Evolutionary conservation across 2,888 invertebrate genomes (phyloP), one percentile per base, ranked within the genome.

Genomic region (Odiellus spinosus): DNA sequence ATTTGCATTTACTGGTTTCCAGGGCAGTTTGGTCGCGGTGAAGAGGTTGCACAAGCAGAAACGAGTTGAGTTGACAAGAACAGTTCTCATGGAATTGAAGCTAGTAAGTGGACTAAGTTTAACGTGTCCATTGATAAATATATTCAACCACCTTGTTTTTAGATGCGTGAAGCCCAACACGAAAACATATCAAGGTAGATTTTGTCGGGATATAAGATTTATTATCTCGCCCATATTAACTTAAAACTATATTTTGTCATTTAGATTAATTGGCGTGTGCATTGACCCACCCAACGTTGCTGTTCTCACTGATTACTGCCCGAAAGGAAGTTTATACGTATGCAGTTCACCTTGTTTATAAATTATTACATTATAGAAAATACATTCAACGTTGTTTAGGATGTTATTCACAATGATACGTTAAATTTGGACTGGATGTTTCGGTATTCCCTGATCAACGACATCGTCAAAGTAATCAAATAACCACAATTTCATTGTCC

Each of bases 281-380:
- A 82, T 91, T 50, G 88, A 91, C 67, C 84, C 86, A 48, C 80
- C 82, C 69, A 78, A 85, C 58, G 81, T 95, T 62, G 74, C 86
- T 61, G 77, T 96, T 66, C 81, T 96, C 69, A 88, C 90, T 53
- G 91, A 95, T 72, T 96, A 93, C 71, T 96, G 96, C 73, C 82
- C 90, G 69, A 93, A 93, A 74, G 95, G 95, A 67, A 93, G 91
- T 71, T 77, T 96, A 65, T 88, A 91, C 75, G 86, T 85, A 67
- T 76, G 78, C 74, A 39, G 8, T 36, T 17, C 6, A 36, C 4
- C 14, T 36, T 36, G 14, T 12, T 10, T 12, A 8, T 15, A 12
- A 36, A 36, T 3, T 36, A 15, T 36, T 3, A 36, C 38, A 5
- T 12, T 12, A 36, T n/a, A n/a, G n/a, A n/a, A n/a, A n/a, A n/a